Base-by-base conservation (phyloP, 2,888 invertebrate genomes). In the Zele albiditarsus region DNA sequence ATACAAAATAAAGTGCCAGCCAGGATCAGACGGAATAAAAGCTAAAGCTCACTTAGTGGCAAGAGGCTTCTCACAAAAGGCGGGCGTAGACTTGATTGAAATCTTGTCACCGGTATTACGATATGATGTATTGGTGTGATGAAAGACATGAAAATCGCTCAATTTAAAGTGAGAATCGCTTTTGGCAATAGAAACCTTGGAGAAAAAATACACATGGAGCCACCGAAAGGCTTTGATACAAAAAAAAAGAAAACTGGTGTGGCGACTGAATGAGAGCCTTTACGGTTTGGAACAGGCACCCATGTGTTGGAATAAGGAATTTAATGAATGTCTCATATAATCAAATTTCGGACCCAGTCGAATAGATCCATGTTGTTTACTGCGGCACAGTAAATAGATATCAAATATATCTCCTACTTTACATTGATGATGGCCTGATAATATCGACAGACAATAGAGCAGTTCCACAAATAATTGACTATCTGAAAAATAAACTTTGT, bases 21-120 rank as follows among this genome's bases (percentile, higher is more conserved):
- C 49, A 25, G 33, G 74, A 1, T 62, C 63, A 2, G n/a, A 46
- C 12, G 27, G 14, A 5, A 38, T 58, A 68, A 42, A 53, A 74
- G 68, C 60, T 1, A 74, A 74, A 42, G 74, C 62, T n/a, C 46
- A 49, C 25, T 31, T 74, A 2, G 69, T 68, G 8, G 74, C 70
- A 1, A 58, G 70, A 23, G 69, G 60, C 33, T 74, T 69, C 27
- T 46, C 66, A 5, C 72, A 72, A 16, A 25, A 8, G 1, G 23
- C 28, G 2, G 66, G 72, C 4, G 3, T 66, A 0, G 66, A 73
- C n/a, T 73, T 33, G 20, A 20, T 53, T 1, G 66, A 73, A 31
- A 63, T 42, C 12, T 73, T 73, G 20, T 28, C 72, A 2, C 57
- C 72, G 0, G 67, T 67, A 0, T 63, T 57, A 0, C 60, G 57